Percentiles rank a stretch among this genome's conserved stretches.
Conservation (phyloP, 1,140 invertebrate genomes). For the Hyposmocoma kahamanoa region DNA sequence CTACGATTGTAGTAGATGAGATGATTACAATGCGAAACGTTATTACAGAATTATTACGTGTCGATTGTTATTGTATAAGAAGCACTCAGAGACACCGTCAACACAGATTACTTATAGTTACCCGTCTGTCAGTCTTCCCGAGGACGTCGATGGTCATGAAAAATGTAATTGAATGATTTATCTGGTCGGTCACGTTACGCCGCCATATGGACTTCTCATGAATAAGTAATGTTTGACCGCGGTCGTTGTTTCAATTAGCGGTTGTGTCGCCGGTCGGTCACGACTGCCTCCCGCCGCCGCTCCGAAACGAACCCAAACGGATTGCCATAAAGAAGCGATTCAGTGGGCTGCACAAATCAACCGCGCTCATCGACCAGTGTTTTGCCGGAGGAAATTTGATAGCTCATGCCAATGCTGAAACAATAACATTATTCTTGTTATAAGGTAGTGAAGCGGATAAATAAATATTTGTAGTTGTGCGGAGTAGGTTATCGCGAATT, state of each 20-base stretch:
- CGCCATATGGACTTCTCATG: constrained; percentile 69
- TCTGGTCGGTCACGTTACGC: constrained; percentile 62
- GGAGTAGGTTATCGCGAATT: too few species aligned
- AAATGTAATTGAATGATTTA: constrained; percentile 70
- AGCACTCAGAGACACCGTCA: too few species aligned
- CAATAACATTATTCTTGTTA: constrained; percentile 14
- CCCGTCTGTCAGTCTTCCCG: too few species aligned
- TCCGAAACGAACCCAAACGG: constrained; percentile 25
- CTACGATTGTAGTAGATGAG: too few species aligned
- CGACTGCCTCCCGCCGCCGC: constrained; percentile 27
- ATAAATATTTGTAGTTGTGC: constrained; percentile 11
- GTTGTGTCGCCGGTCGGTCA: constrained; percentile 54
- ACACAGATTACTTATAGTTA: too few species aligned
- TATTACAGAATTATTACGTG: too few species aligned
- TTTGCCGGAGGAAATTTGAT: constrained; percentile 13
- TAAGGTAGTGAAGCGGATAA: constrained; percentile 11
- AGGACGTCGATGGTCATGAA: constrained; percentile 38
- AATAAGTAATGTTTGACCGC: constrained; percentile 66
- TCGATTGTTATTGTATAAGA: too few species aligned
- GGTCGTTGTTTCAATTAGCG: constrained; percentile 72
- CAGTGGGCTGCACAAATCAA: constrained; percentile 12
- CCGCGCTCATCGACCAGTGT: constrained; percentile 7
- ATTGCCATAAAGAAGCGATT: constrained; percentile 31
- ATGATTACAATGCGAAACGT: too few species aligned
- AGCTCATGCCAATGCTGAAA: constrained; percentile 12